A percentile compares a stretch with the other conserved stretches of the same genome.
phyloP scores from a whole-genome alignment of 2,888 invertebrate species.

The Chloromyia formosa region DNA sequence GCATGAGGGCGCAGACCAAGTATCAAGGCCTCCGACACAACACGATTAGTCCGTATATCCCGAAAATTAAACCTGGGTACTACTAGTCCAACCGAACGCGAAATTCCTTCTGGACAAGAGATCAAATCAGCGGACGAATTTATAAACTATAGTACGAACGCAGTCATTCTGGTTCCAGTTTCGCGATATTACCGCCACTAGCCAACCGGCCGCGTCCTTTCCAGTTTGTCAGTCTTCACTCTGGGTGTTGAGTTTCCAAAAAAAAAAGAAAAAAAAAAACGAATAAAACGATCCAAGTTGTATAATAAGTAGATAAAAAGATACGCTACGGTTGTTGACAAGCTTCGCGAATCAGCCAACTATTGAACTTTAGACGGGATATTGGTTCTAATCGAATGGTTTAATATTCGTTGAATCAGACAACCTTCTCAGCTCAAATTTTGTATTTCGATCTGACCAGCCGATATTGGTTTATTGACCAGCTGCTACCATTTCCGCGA shows the following conservation, averaged over 20 bases:
- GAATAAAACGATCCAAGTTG: not conserved
- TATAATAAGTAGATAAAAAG: not conserved
- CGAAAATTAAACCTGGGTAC: not conserved
- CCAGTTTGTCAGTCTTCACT: not conserved
- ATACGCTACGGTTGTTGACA: not conserved
- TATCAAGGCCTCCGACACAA: too few species aligned
- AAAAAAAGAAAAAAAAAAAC: too few species aligned
- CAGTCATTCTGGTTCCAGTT: not conserved
- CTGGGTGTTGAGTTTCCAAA: constrained; percentile 23
- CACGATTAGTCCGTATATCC: too few species aligned
- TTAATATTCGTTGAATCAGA: not conserved
- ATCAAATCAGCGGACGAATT: constrained; percentile 8
- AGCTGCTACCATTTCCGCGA: constrained; percentile 18
- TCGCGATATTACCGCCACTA: not conserved
- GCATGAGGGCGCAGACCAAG: too few species aligned
- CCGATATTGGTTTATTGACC: constrained; percentile 22
- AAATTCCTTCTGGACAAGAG: constrained; percentile 2
- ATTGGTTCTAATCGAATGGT: not conserved
- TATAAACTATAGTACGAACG: constrained; percentile 17
- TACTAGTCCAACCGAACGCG: not conserved
- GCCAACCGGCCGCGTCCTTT: constrained; percentile 3
- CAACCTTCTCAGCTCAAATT: not conserved
- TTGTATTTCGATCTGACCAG: not conserved
- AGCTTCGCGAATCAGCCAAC: not conserved
- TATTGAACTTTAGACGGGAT: not conserved